Percentiles rank a stretch among this genome's conserved stretches.
These are phyloP conservation scores for Drosophila greeni DNA, from an alignment of 2,888 invertebrate genomes.

Conservation along the genomic window DNA sequence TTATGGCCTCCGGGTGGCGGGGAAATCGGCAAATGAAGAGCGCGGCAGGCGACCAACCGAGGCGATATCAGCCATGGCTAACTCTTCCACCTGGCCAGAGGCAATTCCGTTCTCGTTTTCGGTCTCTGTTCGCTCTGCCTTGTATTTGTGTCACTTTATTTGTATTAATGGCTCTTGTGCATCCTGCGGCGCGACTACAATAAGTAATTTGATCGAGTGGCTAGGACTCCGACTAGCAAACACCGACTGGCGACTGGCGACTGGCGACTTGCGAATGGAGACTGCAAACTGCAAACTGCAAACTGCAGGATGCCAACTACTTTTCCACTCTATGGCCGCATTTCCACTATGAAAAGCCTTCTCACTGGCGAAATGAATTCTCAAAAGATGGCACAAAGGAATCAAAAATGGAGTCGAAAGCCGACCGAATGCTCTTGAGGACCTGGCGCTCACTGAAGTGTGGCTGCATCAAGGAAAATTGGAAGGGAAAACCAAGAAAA, in stretches of 20 bases:
- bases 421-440: conserved; percentile 15
- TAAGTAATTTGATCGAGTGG: conserved; percentile 72
- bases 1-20: conserved; percentile 53
- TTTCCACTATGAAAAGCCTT: conserved; percentile 42
- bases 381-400: conserved; percentile 27
- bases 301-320: conserved; percentile 13
- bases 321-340: background rate
- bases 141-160: conserved; percentile 70
- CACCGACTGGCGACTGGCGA: background rate
- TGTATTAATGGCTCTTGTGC: conserved; percentile 73
- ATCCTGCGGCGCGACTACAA: conserved; percentile 70
- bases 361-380: conserved; percentile 62
- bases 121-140: conserved; percentile 4
- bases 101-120: conserved; percentile 23
- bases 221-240: conserved; percentile 1
- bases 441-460: conserved; percentile 16
- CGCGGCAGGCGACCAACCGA: conserved; percentile 39
- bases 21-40: conserved; percentile 19
- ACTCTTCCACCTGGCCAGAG: conserved; percentile 50
- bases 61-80: conserved; percentile 25
- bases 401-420: conserved; percentile 4
- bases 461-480: conserved; percentile 5
- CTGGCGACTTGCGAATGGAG: background rate
- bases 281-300: conserved; percentile 11
- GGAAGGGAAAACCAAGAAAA: background rate